Base-by-base conservation (phyloP, 2,888 invertebrate genomes). In the Heterodera filipjevi region DNA sequence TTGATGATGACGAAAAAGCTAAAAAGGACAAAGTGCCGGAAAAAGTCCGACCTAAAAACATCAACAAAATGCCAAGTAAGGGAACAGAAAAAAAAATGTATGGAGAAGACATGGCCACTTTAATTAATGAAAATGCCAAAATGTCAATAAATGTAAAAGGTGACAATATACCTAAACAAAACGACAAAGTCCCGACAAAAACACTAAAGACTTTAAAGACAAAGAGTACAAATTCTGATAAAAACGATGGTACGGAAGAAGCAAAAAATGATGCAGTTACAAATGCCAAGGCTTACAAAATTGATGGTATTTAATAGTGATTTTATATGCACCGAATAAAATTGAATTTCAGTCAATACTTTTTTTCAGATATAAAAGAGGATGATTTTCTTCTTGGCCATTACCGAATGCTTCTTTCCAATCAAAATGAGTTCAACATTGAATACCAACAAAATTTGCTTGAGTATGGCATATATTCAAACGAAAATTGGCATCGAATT, bases 401-500 rank as follows among this genome's bases (percentile, higher is more conserved):
- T 27, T 59, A 59, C 27, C 27, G 6, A 27, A n/a, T 8, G 59
- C 59, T 59, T n/a, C 22, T 59, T n/a, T n/a, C 27, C n/a, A 59
- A 59, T 59, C 59, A n/a, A 22, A 27, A n/a, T 27, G 27, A n/a
- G 6, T 59, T 59, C 27, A 59, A n/a, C 8, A 27, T 3, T 59
- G 59, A 27, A 5, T 8, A 0, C 6, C 59, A 27, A 22, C 59
- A 12, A n/a, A 6, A 19, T 59, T 59, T 59, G 59, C 27, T 59
- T 59, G 59, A 59, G 12, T 6, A 27, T 5, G 27, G 59, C 59
- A 59, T 59, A 10, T 59, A 59, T 59, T 59, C 27, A 1, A 59
- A 59, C 59, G 59, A 59, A 59, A 59, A 27, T 59, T 59, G 59
- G 59, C 59, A 59, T 27, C n/a, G 59, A n/a, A n/a, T 59, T n/a